A percentile compares a stretch with the other conserved stretches of the same genome.
These are phyloP conservation scores for Rhagium mordax DNA, from an alignment of 2,888 invertebrate species.

Conservation along the genomic window DNA sequence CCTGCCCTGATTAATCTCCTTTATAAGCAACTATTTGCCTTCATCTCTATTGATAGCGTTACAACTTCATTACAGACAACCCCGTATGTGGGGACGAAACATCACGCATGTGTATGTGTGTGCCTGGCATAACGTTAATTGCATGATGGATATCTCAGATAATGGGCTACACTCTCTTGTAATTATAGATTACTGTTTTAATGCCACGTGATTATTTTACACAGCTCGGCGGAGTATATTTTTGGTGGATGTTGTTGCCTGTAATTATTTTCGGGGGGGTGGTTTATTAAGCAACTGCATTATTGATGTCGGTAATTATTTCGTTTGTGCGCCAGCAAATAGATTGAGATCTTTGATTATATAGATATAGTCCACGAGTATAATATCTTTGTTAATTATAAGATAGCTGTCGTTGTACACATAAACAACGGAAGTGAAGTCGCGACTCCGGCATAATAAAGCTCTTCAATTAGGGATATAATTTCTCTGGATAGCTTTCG, in stretches of 20 bases:
- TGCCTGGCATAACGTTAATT: slow-evolving; percentile 60
- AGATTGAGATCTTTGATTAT: slow-evolving; percentile 37
- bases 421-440: neutral
- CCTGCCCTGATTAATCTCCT: slow-evolving; percentile 44
- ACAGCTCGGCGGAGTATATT: slow-evolving; percentile 32
- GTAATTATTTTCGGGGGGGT: slow-evolving; percentile 42
- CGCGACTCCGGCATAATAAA: neutral
- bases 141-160: slow-evolving; percentile 62
- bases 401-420: slow-evolving; percentile 31
- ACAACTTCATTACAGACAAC: slow-evolving; percentile 47
- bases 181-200: slow-evolving; percentile 59
- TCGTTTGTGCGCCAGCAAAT: slow-evolving; percentile 31
- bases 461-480: neutral
- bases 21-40: slow-evolving; percentile 49
- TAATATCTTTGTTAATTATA: slow-evolving; percentile 37
- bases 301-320: slow-evolving; percentile 34
- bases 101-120: slow-evolving; percentile 54
- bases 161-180: slow-evolving; percentile 54
- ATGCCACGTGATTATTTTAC: slow-evolving; percentile 55
- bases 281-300: slow-evolving; percentile 31
- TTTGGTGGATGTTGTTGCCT: slow-evolving; percentile 31
- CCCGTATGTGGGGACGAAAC: slow-evolving; percentile 43
- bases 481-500: neutral
- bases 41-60: slow-evolving; percentile 45
- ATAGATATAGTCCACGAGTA: neutral